These are phyloP conservation scores for Idaea aversata DNA, from an alignment of 2,888 invertebrate species.

Conservation along the genomic window DNA sequence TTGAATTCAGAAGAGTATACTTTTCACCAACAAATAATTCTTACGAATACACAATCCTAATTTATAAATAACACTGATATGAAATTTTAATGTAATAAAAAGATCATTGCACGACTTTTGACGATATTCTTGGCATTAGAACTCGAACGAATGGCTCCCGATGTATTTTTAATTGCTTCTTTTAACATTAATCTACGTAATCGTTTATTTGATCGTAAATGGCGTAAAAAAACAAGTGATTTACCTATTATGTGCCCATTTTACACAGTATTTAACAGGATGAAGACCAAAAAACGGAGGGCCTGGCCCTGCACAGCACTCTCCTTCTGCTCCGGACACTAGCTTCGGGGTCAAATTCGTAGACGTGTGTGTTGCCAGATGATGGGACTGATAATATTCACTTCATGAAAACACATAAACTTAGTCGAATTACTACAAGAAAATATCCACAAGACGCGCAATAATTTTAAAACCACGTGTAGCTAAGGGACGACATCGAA, in stretches of 20 bases:
- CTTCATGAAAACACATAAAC: slow-evolving; percentile 9
- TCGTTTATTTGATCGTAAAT: slow-evolving; percentile 20
- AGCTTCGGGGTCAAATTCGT: slow-evolving; percentile 81
- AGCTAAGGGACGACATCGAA: neutral
- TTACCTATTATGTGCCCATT: slow-evolving; percentile 81
- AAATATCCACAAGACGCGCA: slow-evolving; percentile 8
- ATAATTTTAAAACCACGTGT: slow-evolving; percentile 10
- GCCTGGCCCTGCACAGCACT: slow-evolving; percentile 77
- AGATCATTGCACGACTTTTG: slow-evolving; percentile 69
- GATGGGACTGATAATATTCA: slow-evolving; percentile 20
- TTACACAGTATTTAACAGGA: slow-evolving; percentile 70
- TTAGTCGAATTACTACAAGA: slow-evolving; percentile 8
- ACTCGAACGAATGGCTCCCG: slow-evolving; percentile 53
- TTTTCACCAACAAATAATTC: slow-evolving; percentile 30
- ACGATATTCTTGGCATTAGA: slow-evolving; percentile 75
- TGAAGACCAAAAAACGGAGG: slow-evolving; percentile 74
- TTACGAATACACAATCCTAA: slow-evolving; percentile 36
- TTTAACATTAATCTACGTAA: slow-evolving; percentile 28
- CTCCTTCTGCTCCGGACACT: slow-evolving; percentile 76
- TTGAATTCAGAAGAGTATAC: slow-evolving; percentile 35
- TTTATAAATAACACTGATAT: slow-evolving; percentile 63
- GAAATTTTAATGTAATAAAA: slow-evolving; percentile 60
- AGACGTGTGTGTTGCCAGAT: slow-evolving; percentile 74
- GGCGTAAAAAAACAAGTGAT: slow-evolving; percentile 47
- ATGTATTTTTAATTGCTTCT: slow-evolving; percentile 58